These are phyloP conservation scores for Drosophila cognata DNA, from an alignment of 2,888 invertebrate genomes.

Conservation along the genomic window DNA sequence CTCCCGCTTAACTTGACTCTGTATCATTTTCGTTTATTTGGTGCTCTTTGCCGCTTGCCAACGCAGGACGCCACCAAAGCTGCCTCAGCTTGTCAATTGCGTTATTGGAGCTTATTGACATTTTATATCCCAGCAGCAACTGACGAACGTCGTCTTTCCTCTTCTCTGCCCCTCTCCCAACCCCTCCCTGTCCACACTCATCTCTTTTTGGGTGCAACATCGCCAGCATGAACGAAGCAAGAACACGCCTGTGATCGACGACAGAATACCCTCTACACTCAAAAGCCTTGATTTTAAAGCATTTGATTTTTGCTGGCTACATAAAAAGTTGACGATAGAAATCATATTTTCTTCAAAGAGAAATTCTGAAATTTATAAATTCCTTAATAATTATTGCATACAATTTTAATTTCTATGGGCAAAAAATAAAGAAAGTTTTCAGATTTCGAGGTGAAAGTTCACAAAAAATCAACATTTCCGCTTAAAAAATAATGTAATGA, in stretches of 20 bases:
- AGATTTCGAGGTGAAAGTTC: neutral
- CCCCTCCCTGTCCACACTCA: neutral
- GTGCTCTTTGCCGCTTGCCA: conserved; percentile 24
- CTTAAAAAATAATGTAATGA: neutral
- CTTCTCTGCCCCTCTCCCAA: neutral
- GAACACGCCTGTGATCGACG: conserved; percentile 28
- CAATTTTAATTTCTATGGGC: no score
- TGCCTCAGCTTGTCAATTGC: conserved; percentile 74
- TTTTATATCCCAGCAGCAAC: conserved; percentile 69
- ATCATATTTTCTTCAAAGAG: neutral
- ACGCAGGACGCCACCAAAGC: conserved; percentile 29
- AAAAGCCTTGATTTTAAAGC: neutral
- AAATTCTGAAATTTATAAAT: no score
- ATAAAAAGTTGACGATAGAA: neutral
- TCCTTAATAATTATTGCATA: no score
- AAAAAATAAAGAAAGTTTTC: neutral
- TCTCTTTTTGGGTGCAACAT: neutral
- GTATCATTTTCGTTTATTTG: conserved; percentile 39
- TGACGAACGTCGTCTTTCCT: conserved; percentile 33
- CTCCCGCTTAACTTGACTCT: neutral
- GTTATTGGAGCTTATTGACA: conserved; percentile 81
- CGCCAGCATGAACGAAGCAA: conserved; percentile 54
- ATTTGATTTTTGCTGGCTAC: neutral
- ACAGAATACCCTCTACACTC: neutral
- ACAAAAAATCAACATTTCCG: neutral